Conservation (phyloP, 2,888 invertebrate genomes). For the Drosophila sordidapex region DNA sequence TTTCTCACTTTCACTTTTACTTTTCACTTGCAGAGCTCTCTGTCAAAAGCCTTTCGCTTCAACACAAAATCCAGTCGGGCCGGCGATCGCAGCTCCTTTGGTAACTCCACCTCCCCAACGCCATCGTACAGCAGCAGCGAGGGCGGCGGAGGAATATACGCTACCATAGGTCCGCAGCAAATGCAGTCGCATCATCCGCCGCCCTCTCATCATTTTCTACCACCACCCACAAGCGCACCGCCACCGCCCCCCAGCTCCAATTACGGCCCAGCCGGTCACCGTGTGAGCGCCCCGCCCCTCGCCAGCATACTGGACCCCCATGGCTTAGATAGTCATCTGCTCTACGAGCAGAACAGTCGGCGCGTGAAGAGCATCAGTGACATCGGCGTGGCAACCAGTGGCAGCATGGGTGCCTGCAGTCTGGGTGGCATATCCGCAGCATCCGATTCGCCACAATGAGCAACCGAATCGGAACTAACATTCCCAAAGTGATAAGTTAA, state of each 20-base stretch:
- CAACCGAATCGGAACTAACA: constrained; percentile 23
- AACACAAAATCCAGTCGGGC: constrained; percentile 83
- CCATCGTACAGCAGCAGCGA: constrained; percentile 85
- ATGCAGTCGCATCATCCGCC: constrained; percentile 53
- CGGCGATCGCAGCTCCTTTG: constrained; percentile 84
- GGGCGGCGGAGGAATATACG: constrained; percentile 85
- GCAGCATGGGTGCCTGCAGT: constrained; percentile 68
- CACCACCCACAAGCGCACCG: constrained; percentile 83
- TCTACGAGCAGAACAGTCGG: constrained; percentile 83
- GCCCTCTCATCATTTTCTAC: constrained; percentile 71
- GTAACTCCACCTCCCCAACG: constrained; percentile 85
- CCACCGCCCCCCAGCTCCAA: constrained; percentile 76
- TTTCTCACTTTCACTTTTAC: neutral
- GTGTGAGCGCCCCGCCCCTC: constrained; percentile 84
- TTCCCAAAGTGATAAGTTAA: constrained; percentile 53
- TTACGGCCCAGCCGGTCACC: constrained; percentile 81
- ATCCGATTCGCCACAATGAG: constrained; percentile 82
- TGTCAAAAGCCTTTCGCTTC: constrained; percentile 85
- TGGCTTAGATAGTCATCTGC: constrained; percentile 73
- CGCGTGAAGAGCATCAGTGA: constrained; percentile 85
- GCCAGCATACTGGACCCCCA: constrained; percentile 66
- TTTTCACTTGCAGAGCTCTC: constrained; percentile 79
- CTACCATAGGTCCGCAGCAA: constrained; percentile 83
- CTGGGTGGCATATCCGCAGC: constrained; percentile 74
- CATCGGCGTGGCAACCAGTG: constrained; percentile 81